These are phyloP conservation scores for Dendrocopos noguchii DNA, from an alignment of 2,113 vertebrate genomes.

Conservation along the genomic window DNA sequence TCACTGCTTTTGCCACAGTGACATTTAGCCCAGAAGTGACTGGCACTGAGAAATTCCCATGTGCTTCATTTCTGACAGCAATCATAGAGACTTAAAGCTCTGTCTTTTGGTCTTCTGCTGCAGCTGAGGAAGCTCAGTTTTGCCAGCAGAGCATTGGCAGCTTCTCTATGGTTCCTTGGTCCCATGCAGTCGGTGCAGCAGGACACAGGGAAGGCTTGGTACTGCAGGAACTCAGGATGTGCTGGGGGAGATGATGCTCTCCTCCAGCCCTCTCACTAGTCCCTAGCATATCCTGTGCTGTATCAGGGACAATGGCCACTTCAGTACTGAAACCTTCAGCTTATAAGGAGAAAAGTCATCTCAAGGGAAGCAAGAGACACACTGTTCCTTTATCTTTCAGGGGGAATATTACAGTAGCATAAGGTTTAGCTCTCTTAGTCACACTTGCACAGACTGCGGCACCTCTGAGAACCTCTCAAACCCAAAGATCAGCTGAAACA, in stretches of 20 bases:
- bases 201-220: background rate
- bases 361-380: background rate
- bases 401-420: background rate
- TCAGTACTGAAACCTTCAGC: constrained; percentile 19
- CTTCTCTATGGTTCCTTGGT: background rate
- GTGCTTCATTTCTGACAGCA: background rate
- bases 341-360: background rate
- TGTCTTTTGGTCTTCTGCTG: background rate
- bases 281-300: background rate
- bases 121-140: background rate
- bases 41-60: background rate
- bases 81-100: background rate
- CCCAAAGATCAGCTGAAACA: constrained; percentile 49
- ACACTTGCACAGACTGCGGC: background rate
- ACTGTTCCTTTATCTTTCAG: background rate
- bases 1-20: background rate
- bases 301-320: background rate
- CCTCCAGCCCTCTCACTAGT: background rate
- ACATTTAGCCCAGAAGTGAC: background rate
- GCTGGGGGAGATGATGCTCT: background rate
- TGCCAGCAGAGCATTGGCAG: background rate
- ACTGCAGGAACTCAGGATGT: background rate
- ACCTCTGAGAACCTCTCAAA: background rate
- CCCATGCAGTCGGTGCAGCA: background rate
- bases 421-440: background rate